A percentile compares a stretch with the other conserved stretches of the same genome.
Evolutionary conservation across 1,140 invertebrate species (phyloP).

Genomic region (Aricia agestis): DNA sequence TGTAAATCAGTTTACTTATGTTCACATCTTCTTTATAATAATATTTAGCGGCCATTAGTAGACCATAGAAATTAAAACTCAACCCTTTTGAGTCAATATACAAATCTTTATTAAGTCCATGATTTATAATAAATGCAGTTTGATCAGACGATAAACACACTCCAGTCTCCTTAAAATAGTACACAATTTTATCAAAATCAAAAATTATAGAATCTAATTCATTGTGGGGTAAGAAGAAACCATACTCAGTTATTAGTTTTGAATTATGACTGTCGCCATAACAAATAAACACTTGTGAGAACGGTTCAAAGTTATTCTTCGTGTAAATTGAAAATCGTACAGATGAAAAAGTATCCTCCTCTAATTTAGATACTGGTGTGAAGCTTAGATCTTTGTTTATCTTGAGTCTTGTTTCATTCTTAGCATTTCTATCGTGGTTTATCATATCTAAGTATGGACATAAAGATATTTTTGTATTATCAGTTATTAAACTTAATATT

Average conservation of each 20-base stretch:
- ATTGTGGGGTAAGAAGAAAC: slow-evolving; percentile 81
- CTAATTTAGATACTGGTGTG: slow-evolving; percentile 68
- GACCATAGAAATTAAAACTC: slow-evolving; percentile 76
- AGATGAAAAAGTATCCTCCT: slow-evolving; percentile 54
- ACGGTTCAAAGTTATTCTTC: slow-evolving; percentile 73
- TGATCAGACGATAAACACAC: slow-evolving; percentile 54
- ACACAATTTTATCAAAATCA: slow-evolving; percentile 59
- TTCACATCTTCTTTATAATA: slow-evolving; percentile 52
- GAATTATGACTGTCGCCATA: slow-evolving; percentile 85
- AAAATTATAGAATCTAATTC: slow-evolving; percentile 78
- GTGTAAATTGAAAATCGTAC: slow-evolving; percentile 76
- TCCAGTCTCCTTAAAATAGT: slow-evolving; percentile 44
- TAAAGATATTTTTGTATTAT: slow-evolving; percentile 81
- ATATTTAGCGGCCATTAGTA: slow-evolving; percentile 63
- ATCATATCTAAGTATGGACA: slow-evolving; percentile 86
- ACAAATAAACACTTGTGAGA: slow-evolving; percentile 83
- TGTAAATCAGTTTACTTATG: slow-evolving; percentile 61
- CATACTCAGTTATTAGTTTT: slow-evolving; percentile 84
- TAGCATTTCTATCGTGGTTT: slow-evolving; percentile 80
- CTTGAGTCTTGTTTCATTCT: slow-evolving; percentile 74
- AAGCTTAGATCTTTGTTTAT: slow-evolving; percentile 52
- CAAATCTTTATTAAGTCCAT: slow-evolving; percentile 73
- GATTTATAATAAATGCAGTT: slow-evolving; percentile 68
- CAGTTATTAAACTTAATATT: slow-evolving; percentile 56
- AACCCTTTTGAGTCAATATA: slow-evolving; percentile 75